Base-by-base conservation (phyloP, 2,113 vertebrate species). In the Proterorhinus semilunaris region DNA sequence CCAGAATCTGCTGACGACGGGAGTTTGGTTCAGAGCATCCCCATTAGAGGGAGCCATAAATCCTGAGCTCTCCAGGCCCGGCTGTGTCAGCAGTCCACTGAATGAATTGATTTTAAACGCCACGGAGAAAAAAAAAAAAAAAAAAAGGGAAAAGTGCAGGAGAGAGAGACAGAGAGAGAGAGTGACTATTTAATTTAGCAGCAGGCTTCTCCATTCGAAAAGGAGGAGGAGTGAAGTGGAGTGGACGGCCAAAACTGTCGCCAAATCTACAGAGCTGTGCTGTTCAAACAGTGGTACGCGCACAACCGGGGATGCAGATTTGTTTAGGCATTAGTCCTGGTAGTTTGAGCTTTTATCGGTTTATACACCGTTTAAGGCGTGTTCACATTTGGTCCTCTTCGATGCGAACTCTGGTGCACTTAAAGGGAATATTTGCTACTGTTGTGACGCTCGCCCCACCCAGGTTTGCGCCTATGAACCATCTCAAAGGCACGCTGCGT, bases 1-100 rank as follows among this genome's bases (percentile, higher is more conserved):
- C 80, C 78, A 85, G 87, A 90, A 93, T 93, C 83, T 95, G 93
- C 92, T 94, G 93, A 94, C 91, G 90, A 88, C 86, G 93, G 90
- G 87, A 83, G 76, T 86, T 88, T 88, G 91, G 87, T 89, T 89
- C 84, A 90, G 92, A 90, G 83, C 90, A 90, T 91, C 94, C 85
- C 85, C 91, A 92, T 93, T 92, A 90, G 88, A 91, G 91, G 93
- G 91, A 92, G 88, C 94, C 93, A 91, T 95, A 94, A 94, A 96
- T 91, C 89, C 86, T 90, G 86, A 87, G 84, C 87, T 89, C 89
- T 88, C 84, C 78, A 88, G 86, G 85, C 83, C 88, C 75, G 87
- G 87, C 90, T 91, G 90, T 86, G 90, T 91, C 90, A 91, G 90
- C 90, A 91, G 84, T 90, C 88, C 87, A 81, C 90, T 86, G 90